Percentiles rank a stretch among this genome's conserved stretches.
Evolutionary conservation across 2,113 vertebrate species (phyloP).

Genomic region (Hepsetus odoe): DNA sequence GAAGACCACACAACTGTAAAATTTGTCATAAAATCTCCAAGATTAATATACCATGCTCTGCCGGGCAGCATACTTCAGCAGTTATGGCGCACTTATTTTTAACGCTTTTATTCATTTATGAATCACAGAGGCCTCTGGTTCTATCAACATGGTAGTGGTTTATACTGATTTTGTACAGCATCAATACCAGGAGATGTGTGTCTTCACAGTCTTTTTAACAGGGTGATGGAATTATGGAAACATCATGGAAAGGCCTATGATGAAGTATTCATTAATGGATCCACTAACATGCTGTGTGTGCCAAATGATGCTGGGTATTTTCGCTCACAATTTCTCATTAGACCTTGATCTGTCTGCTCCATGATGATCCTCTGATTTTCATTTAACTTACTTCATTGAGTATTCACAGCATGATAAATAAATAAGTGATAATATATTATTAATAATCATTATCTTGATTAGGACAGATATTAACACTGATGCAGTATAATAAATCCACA

Average conservation of each 20-base stretch:
- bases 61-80: conserved; percentile 1
- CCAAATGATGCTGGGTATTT: background rate
- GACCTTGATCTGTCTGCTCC: background rate
- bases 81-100: conserved; percentile 16
- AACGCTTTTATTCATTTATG: conserved; percentile 19
- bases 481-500: conserved; percentile 12
- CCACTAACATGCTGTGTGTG: background rate
- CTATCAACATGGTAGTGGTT: background rate
- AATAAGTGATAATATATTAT: background rate
- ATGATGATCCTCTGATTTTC: background rate
- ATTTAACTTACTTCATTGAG: background rate
- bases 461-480: background rate
- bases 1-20: conserved; percentile 16
- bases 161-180: background rate
- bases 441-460: background rate
- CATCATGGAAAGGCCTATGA: background rate
- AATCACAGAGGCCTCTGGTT: conserved; percentile 9
- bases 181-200: background rate
- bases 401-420: background rate
- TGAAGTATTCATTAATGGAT: background rate
- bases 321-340: background rate
- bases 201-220: background rate
- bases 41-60: conserved; percentile 20
- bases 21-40: conserved; percentile 16
- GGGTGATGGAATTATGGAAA: background rate